A percentile compares a stretch with the other conserved stretches of the same genome.
These are phyloP conservation scores for Bufo gargarizans DNA, from an alignment of 2,113 vertebrate species.

Conservation along the genomic window DNA sequence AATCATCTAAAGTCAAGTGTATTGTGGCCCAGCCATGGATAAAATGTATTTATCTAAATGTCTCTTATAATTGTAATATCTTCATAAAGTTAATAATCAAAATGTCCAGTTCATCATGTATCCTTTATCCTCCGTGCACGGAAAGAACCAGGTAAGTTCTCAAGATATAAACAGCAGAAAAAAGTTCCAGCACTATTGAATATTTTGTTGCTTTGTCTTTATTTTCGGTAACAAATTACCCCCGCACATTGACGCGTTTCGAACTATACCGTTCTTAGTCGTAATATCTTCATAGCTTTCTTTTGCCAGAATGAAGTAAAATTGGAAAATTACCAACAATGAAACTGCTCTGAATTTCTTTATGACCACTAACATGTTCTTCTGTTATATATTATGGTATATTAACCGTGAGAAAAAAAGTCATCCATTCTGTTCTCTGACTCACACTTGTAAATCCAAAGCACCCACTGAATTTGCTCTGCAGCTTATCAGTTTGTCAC, in stretches of 20 bases:
- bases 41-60: not conserved
- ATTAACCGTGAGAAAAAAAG: not conserved
- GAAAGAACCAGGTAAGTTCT: no score
- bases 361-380: not conserved
- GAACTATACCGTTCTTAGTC: no score
- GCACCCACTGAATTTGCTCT: not conserved
- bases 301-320: not conserved
- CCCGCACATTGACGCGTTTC: no score
- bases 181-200: no score
- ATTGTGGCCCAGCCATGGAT: not conserved
- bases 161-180: no score
- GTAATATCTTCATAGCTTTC: no score
- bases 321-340: not conserved
- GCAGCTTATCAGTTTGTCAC: constrained; percentile 8
- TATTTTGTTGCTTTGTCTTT: no score
- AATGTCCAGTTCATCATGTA: no score
- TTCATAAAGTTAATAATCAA: no score
- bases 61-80: not conserved
- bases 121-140: no score
- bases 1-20: not conserved
- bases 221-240: no score
- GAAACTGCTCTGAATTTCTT: not conserved
- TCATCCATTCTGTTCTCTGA: not conserved
- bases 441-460: not conserved
- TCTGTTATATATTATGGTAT: no score